phyloP scores from a whole-genome alignment of 2,113 vertebrate genomes.

The Rhinoderma darwinii region DNA sequence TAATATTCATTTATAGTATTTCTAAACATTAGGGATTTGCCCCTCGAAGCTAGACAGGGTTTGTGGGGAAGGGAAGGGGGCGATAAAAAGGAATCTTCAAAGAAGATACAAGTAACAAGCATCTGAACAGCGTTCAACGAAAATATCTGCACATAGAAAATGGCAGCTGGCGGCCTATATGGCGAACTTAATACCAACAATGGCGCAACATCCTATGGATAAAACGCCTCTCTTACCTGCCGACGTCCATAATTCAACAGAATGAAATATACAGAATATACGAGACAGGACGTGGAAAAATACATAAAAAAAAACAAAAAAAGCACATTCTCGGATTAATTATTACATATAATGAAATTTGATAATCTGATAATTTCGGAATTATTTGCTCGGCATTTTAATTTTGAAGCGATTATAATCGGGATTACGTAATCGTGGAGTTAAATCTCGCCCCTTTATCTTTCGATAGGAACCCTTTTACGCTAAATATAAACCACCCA shows the following conservation, averaged over 20 bases:
- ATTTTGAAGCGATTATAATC: not conserved
- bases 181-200: not conserved
- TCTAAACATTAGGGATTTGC: constrained; percentile 69
- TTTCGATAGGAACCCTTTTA: not conserved
- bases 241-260: not conserved
- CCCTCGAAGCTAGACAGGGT: constrained; percentile 79
- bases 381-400: not conserved
- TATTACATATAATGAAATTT: not conserved
- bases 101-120: constrained; percentile 58
- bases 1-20: not conserved
- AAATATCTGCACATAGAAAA: constrained; percentile 61
- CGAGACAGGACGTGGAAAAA: not conserved
- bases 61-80: constrained; percentile 52
- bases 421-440: not conserved
- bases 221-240: not conserved
- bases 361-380: not conserved
- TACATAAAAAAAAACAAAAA: not conserved
- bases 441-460: not conserved
- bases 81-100: constrained; percentile 58
- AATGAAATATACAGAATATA: constrained; percentile 21
- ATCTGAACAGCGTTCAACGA: constrained; percentile 58
- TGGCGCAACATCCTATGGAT: not conserved
- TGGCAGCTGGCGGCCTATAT: constrained; percentile 21
- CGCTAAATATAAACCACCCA: not conserved
- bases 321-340: not conserved